phyloP scores from a whole-genome alignment of 2,888 invertebrate species.

The Caenorhabditis virilis region DNA sequence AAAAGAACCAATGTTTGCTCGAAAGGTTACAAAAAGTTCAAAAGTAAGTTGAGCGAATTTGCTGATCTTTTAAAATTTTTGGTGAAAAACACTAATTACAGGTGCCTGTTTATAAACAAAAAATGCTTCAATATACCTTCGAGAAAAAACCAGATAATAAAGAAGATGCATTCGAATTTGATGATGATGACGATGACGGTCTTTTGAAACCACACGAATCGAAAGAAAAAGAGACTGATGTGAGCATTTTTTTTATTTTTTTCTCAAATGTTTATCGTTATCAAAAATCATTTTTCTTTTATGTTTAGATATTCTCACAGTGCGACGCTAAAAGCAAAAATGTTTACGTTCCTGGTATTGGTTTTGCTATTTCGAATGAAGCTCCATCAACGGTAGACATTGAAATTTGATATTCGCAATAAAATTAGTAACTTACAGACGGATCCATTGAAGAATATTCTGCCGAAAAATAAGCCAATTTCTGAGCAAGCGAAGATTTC shows the following conservation, averaged over 20 bases:
- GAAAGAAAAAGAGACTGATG: constrained; percentile 3
- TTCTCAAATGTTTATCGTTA: too few relatives aligned
- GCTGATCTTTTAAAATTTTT: not conserved
- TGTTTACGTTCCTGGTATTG: constrained; percentile 45
- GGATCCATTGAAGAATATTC: constrained; percentile 33
- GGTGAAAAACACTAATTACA: constrained; percentile 5
- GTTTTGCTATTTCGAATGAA: constrained; percentile 37
- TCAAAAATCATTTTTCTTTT: not conserved
- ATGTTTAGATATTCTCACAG: constrained; percentile 2
- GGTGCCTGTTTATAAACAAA: constrained; percentile 56
- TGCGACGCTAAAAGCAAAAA: constrained; percentile 26
- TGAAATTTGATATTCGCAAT: too few relatives aligned
- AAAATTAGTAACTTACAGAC: constrained; percentile 7
- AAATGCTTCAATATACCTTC: too few relatives aligned
- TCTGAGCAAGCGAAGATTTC: too few relatives aligned
- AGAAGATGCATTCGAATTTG: constrained; percentile 46
- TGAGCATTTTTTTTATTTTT: not conserved
- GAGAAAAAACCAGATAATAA: too few relatives aligned
- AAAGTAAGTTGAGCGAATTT: constrained; percentile 12
- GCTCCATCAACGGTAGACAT: not conserved
- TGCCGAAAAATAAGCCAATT: too few relatives aligned
- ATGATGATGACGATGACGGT: constrained; percentile 40
- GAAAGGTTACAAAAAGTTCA: constrained; percentile 13
- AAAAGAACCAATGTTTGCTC: not conserved
- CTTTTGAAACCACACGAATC: not conserved